These are phyloP conservation scores for Drosophila cardini DNA, from an alignment of 1,140 invertebrate species.

Conservation along the genomic window DNA sequence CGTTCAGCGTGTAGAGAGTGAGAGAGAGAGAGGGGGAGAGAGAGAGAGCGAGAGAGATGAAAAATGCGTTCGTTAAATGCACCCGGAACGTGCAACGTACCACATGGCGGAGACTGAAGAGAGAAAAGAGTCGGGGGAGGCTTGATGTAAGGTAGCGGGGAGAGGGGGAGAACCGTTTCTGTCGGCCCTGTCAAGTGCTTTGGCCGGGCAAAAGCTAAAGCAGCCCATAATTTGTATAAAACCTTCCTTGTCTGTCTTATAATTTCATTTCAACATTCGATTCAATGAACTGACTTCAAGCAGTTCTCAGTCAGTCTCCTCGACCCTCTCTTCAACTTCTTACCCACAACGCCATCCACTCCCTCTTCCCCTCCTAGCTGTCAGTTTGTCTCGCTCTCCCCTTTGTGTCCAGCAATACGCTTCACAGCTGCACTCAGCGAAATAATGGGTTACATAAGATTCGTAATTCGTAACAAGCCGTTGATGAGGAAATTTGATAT, in stretches of 20 bases:
- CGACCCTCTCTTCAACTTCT: too few species aligned
- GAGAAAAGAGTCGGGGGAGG: background rate
- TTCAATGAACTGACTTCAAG: constrained; percentile 64
- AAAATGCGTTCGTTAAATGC: constrained; percentile 69
- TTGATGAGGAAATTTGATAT: constrained; percentile 10
- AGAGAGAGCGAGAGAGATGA: constrained; percentile 65
- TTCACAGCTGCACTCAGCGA: constrained; percentile 57
- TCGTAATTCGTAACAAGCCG: background rate
- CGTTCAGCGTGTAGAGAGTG: constrained; percentile 28
- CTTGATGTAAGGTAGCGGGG: background rate
- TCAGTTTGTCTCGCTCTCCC: background rate
- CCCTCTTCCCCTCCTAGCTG: background rate
- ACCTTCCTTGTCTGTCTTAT: constrained; percentile 55
- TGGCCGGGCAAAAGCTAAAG: constrained; percentile 1
- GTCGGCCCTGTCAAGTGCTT: constrained; percentile 51
- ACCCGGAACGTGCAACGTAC: constrained; percentile 32
- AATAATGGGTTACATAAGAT: constrained; percentile 23
- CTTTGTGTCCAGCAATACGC: background rate
- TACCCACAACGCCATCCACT: too few species aligned
- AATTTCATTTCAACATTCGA: constrained; percentile 71
- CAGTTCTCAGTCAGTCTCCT: constrained; percentile 45
- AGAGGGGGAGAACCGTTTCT: background rate
- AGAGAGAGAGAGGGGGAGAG: too few species aligned
- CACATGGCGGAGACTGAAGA: background rate
- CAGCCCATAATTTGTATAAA: constrained; percentile 34